A percentile compares a stretch with the other conserved stretches of the same genome.
These are phyloP conservation scores for Esox masquinongy DNA, from an alignment of 2,797 vertebrate genomes.

Conservation along the genomic window DNA sequence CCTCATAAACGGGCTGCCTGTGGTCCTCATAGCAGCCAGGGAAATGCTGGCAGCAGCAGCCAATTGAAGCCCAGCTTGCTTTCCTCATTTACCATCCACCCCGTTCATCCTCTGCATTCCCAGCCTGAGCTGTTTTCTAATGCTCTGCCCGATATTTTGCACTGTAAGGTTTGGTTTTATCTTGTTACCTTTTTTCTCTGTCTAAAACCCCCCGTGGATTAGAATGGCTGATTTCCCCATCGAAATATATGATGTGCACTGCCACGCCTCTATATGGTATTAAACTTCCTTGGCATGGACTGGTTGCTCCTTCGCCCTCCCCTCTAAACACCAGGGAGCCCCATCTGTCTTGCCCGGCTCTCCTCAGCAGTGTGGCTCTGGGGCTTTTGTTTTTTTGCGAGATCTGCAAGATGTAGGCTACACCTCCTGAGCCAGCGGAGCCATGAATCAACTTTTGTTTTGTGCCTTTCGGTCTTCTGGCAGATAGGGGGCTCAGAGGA, in stretches of 20 bases:
- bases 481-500: not conserved
- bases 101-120: conserved; percentile 6
- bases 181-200: not conserved
- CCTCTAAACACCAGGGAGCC: conserved; percentile 19
- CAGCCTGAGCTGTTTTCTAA: not conserved
- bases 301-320: conserved; percentile 1
- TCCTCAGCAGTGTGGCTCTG: not conserved
- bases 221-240: conserved; percentile 1
- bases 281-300: not conserved
- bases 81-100: conserved; percentile 33
- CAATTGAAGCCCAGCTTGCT: conserved; percentile 41
- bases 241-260: not conserved
- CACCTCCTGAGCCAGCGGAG: conserved; percentile 23
- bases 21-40: conserved; percentile 41
- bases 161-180: not conserved
- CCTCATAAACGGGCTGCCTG: conserved; percentile 49
- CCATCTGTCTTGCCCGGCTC: conserved; percentile 15
- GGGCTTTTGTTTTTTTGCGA: conserved; percentile 22
- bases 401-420: conserved; percentile 37
- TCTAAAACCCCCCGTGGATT: not conserved
- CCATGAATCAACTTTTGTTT: conserved; percentile 29
- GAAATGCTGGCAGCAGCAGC: conserved; percentile 54
- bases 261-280: not conserved
- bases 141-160: not conserved
- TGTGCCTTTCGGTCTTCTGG: conserved; percentile 9